Evolutionary conservation across 2,113 vertebrate genomes (phyloP).

Genomic region (Chamaea fasciata): DNA sequence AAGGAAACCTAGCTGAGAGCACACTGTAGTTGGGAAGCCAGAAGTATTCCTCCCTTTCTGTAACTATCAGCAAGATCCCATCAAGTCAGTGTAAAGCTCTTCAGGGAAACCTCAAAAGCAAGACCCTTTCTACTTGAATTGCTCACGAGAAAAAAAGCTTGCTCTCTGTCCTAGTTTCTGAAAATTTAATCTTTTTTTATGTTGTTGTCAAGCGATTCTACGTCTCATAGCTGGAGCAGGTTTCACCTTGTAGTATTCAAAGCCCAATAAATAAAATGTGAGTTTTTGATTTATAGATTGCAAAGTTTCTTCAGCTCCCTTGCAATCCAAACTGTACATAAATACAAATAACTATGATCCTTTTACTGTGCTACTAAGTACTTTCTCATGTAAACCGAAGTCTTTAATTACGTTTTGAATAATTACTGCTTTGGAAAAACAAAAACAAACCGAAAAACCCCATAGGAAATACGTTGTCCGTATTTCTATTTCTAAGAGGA

Average conservation of each 20-base stretch:
- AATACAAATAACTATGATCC: neutral
- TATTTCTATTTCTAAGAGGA: neutral
- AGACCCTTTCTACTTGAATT: conserved; percentile 12
- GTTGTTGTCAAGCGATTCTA: neutral
- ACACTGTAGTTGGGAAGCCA: neutral
- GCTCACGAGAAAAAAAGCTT: neutral
- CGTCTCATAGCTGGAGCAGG: neutral
- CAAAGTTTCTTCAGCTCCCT: neutral
- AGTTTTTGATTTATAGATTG: neutral
- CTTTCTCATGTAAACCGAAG: neutral
- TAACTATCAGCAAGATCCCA: neutral
- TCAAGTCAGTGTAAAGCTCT: neutral
- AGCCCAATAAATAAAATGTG: neutral
- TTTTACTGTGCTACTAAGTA: neutral
- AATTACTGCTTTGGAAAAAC: neutral
- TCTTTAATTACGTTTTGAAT: neutral
- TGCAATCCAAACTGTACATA: neutral
- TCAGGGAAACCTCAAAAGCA: conserved; percentile 25
- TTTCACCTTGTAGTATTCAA: neutral
- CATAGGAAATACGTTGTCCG: neutral
- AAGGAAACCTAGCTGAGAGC: neutral
- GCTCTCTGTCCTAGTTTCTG: neutral
- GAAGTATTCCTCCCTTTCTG: neutral
- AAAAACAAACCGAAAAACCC: too few relatives aligned
- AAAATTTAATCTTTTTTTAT: neutral